Base-by-base conservation (phyloP, 1,140 invertebrate species). In the Proales similis region DNA sequence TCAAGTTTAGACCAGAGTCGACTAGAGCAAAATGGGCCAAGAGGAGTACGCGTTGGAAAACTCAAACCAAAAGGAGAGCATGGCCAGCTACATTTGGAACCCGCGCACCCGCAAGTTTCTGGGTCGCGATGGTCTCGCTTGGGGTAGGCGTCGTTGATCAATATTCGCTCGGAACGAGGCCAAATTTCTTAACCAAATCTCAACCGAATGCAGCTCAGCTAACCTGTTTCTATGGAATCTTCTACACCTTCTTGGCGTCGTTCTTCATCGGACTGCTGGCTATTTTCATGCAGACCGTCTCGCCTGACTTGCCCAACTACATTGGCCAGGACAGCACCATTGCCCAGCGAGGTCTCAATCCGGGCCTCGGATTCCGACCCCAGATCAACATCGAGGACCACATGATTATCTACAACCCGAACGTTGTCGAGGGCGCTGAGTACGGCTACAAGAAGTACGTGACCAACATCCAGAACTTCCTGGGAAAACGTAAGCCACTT, bases 21-120 rank as follows among this genome's bases (percentile, higher is more conserved):
- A 53, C n/a, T 26, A 53, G 42, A 17, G 22, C 22, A 53, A 49
- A 53, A 53, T 53, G 48, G 48, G 36, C 24, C 48, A 53, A 53
- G 29, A 53, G 42, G 48, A 53, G 17, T 53, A 36, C 29, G 48
- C 42, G n/a, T 53, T 53, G 26, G 48, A 53, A 14, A 38, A 53
- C 27, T 33, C 32, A 1, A 29, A 49, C 20, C 30, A 53, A 20
- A 53, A 53, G 29, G 11, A 19, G 12, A 38, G 48, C 7, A 19
- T 53, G 12, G 48, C 32, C 20, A 53, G 42, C 36, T 53, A 38
- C 27, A 53, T 53, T 7, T 53, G 48, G 48, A 53, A 53, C 14
- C 42, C 48, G 17, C 32, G 42, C 12, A 53, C 9, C 4, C 11
- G 48, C 2, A 38, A 53, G 26, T 53, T 53, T 53, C 42, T 53